Evolutionary conservation across 2,888 invertebrate species (phyloP), one percentile per base, ranked within the genome.

Genomic region (Philhelius pedissequus): DNA sequence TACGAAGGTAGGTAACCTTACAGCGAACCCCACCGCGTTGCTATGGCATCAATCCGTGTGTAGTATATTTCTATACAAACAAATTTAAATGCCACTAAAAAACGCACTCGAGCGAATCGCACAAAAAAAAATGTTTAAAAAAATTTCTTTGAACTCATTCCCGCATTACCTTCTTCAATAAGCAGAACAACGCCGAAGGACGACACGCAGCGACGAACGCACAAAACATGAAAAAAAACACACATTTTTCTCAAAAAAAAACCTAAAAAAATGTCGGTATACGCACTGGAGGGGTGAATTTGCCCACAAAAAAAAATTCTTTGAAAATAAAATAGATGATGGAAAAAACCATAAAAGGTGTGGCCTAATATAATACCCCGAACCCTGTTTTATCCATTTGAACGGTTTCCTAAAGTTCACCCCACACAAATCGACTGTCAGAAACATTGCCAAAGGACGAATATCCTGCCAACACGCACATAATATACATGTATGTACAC

Each of bases 21-120:
- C 20, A 13, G 6, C 13, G 20, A 18, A 22, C 52, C 27, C 18
- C 48, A 18, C 54, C 35, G 52, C 62, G 83, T 83, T 79, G 75
- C 76, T 56, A 84, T 84, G 76, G 70, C 80, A 84, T 71, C 71
- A 68, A 76, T 84, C 68, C 75, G 75, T 80, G 71, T 76, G 71
- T 71, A 76, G 66, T 75, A 70, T 76, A 70, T 76, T 75, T 75
- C 84, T 80, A 84, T 80, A 76, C 84, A 84, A 84, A 84, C 84
- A 84, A 84, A 76, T 84, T 84, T 84, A 84, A 84, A 84, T 84
- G 84, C 84, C 79, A 84, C 84, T 79, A 84, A 84, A 84, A 80
- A 75, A 84, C 79, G 84, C 84, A 84, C 76, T 84, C 84, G 75
- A 80, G 60, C 76, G 80, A 62, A 62, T 8, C 58, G 40, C 60